phyloP scores from a whole-genome alignment of 2,113 vertebrate genomes.

The Saguinus midas region DNA sequence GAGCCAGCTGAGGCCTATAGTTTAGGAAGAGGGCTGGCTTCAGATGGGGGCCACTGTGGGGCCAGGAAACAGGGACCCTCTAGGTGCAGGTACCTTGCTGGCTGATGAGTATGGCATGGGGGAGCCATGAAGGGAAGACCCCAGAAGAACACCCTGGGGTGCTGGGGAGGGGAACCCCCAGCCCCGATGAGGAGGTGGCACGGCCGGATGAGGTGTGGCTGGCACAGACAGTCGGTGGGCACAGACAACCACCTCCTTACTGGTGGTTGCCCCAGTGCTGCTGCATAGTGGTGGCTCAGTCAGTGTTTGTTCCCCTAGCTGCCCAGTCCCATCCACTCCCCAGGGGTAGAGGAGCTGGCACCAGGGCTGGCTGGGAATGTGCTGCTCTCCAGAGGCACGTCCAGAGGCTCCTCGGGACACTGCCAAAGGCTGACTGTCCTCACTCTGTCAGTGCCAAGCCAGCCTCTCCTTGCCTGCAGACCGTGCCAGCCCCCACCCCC shows the following conservation, averaged over 20 bases:
- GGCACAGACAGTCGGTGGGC: rapidly evolving
- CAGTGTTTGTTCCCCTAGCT: background rate
- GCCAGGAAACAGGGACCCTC: background rate
- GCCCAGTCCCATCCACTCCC: too few relatives aligned
- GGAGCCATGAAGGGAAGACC: background rate
- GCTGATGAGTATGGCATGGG: too few relatives aligned
- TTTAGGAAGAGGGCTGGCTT: background rate
- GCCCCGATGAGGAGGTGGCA: background rate
- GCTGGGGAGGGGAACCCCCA: rapidly evolving
- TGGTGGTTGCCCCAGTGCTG: rapidly evolving
- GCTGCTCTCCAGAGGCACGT: background rate
- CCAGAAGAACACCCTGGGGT: background rate
- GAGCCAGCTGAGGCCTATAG: background rate
- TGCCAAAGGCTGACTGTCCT: background rate
- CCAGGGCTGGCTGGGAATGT: background rate
- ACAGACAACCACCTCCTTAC: too few relatives aligned
- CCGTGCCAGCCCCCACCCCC: background rate
- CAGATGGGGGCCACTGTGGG: background rate
- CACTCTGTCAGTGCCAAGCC: background rate
- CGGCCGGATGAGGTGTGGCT: rapidly evolving
- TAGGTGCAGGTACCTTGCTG: background rate
- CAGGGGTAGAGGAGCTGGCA: rapidly evolving
- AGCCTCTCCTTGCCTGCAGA: background rate
- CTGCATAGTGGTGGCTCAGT: rapidly evolving
- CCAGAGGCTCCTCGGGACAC: rapidly evolving